Evolutionary conservation across 2,797 vertebrate species (phyloP), one percentile per base, ranked within the genome.

Genomic region (Sebastes iracundus): DNA sequence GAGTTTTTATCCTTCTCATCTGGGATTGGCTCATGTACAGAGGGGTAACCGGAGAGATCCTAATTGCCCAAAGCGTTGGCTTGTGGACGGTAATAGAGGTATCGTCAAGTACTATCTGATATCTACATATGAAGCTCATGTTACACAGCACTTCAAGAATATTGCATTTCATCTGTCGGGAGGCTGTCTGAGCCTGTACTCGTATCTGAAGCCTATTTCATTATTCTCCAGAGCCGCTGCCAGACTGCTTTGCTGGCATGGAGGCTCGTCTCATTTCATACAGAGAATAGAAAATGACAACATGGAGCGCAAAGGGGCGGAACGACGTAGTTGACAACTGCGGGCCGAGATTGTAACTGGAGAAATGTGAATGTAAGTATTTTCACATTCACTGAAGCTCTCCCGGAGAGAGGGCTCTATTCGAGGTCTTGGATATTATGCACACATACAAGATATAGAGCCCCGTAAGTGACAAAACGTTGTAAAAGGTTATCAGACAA

Each of bases 121-220:
- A 92, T 85, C 93, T 94, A 83, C 88, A 90, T 92, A 92, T 91
- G 89, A 86, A 90, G 88, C 94, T 96, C 94, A 80, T 82, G 92
- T 96, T 96, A 93, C 93, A 65, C 82, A 80, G 90, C 88, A 94
- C 94, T 95, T 95, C 88, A 91, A 81, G 89, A 95, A 93, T 94
- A 94, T 95, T 93, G 90, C 92, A 87, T 95, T 95, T 94, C 94
- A 92, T 94, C 90, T 91, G 89, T 86, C 69, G 55, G 83, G 67
- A 76, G 80, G 77, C 80, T 89, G 92, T 92, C 86, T 90, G 74
- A 79, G 83, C 82, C 74, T 71, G 59, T 71, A 63, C 75, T 79
- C 76, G 72, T 77, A 73, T 85, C 83, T 87, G 87, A 89, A 78
- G 79, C 85, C 86, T 81, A 69, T 87, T 93, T 94, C 88, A 94